Evolutionary conservation across 2,888 invertebrate genomes (phyloP).

Genomic region (Cheilosia scutellata): DNA sequence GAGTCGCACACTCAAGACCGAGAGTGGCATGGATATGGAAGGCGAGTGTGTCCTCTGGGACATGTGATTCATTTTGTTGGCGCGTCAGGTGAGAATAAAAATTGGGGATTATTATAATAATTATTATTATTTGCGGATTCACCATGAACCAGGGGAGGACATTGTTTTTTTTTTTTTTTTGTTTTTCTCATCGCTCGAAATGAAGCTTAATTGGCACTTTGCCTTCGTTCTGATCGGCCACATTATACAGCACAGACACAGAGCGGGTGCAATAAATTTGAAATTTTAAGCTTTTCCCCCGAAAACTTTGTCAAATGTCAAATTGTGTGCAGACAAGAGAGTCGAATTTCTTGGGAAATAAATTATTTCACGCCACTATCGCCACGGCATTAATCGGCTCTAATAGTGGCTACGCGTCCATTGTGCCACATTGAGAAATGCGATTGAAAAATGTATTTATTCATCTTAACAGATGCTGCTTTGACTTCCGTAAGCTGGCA

Average conservation of each 20-base stretch:
- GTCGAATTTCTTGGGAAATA: slow-evolving; percentile 60
- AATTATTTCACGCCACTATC: slow-evolving; percentile 45
- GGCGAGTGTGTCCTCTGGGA: slow-evolving; percentile 62
- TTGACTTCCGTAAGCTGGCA: slow-evolving; percentile 49
- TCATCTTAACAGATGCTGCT: slow-evolving; percentile 51
- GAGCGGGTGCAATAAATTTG: slow-evolving; percentile 50
- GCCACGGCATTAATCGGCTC: slow-evolving; percentile 46
- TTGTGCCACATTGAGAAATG: slow-evolving; percentile 31
- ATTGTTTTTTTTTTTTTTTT: neutral
- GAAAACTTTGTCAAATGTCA: slow-evolving; percentile 44
- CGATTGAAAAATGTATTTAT: slow-evolving; percentile 67
- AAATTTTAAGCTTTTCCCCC: slow-evolving; percentile 17
- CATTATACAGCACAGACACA: neutral
- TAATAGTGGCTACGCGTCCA: slow-evolving; percentile 41
- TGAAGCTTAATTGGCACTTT: slow-evolving; percentile 50
- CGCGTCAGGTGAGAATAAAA: slow-evolving; percentile 82
- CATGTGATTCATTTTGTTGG: slow-evolving; percentile 80
- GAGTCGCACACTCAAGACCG: slow-evolving; percentile 72
- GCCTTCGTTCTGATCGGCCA: slow-evolving; percentile 36
- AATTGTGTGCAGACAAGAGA: slow-evolving; percentile 67
- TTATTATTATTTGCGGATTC: slow-evolving; percentile 44
- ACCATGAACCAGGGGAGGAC: neutral
- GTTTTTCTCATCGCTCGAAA: neutral
- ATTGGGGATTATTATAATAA: slow-evolving; percentile 62
- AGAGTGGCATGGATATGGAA: neutral